Evolutionary conservation across 2,113 vertebrate species (phyloP).

Genomic region (Heterochromis multidens): DNA sequence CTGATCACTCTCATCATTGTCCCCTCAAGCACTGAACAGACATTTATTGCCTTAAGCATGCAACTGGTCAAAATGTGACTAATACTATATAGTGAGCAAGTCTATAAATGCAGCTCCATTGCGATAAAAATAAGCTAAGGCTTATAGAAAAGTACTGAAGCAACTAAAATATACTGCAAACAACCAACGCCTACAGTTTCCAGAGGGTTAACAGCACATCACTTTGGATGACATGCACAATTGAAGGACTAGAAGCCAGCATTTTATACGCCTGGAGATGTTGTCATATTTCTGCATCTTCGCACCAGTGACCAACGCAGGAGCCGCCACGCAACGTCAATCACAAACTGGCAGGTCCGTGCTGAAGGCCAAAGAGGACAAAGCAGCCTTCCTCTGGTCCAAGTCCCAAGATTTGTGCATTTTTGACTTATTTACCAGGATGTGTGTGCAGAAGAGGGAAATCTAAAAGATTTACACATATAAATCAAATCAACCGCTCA

Average conservation of each 20-base stretch:
- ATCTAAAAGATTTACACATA: not conserved
- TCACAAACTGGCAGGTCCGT: conserved; percentile 25
- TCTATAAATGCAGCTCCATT: not conserved
- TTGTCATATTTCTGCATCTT: conserved; percentile 42
- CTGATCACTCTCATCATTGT: conserved; percentile 52
- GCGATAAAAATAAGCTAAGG: not conserved
- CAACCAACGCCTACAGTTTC: not conserved
- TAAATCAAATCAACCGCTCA: conserved; percentile 33
- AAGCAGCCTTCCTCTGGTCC: not conserved
- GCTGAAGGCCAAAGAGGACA: conserved; percentile 10
- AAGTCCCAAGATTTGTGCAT: not conserved
- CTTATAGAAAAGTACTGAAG: not conserved
- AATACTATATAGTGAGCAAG: not conserved
- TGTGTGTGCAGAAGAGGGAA: not conserved
- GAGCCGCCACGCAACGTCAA: conserved; percentile 21
- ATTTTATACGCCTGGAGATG: conserved; percentile 7
- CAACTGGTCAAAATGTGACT: conserved; percentile 33
- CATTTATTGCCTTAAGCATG: conserved; percentile 31
- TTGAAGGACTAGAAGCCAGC: not conserved
- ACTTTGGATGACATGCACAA: conserved; percentile 23
- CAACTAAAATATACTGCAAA: not conserved
- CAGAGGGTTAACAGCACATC: not conserved
- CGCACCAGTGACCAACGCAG: conserved; percentile 23
- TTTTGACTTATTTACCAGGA: not conserved
- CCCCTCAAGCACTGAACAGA: not conserved